These are phyloP conservation scores for Dicerorhinus sumatrensis DNA, from an alignment of 2,113 vertebrate species.

Conservation along the genomic window DNA sequence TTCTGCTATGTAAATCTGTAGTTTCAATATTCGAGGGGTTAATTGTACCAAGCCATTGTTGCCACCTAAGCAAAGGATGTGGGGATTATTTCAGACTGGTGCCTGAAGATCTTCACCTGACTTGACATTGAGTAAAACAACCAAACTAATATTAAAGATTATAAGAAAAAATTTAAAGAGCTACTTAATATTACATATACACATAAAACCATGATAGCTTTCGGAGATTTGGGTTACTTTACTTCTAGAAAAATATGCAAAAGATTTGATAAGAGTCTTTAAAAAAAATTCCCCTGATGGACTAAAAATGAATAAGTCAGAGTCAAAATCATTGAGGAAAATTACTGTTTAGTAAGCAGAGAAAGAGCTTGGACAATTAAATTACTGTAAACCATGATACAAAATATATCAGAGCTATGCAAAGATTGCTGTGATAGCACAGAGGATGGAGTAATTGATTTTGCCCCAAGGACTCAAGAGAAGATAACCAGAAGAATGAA, in stretches of 20 bases:
- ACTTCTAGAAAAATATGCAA: neutral
- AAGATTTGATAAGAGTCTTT: neutral
- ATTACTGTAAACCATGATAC: neutral
- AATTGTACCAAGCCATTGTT: conserved; percentile 56
- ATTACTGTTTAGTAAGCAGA: neutral
- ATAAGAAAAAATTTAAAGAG: neutral
- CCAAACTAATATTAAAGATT: neutral
- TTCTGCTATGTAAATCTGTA: conserved; percentile 62
- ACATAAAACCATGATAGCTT: neutral
- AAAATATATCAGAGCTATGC: neutral
- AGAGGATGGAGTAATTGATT: neutral
- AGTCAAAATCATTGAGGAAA: neutral
- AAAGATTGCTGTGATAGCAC: neutral
- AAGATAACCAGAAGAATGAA: neutral
- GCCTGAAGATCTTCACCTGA: neutral
- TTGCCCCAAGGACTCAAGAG: neutral
- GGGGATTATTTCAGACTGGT: neutral
- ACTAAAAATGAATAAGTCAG: neutral
- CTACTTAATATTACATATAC: neutral
- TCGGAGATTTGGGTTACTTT: neutral
- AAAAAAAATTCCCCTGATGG: neutral
- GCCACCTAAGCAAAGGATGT: conserved; percentile 30
- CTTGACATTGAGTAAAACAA: neutral
- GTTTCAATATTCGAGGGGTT: conserved; percentile 75
- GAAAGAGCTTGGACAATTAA: neutral